phyloP scores from a whole-genome alignment of 2,888 invertebrate species.

The Volucella inanis region DNA sequence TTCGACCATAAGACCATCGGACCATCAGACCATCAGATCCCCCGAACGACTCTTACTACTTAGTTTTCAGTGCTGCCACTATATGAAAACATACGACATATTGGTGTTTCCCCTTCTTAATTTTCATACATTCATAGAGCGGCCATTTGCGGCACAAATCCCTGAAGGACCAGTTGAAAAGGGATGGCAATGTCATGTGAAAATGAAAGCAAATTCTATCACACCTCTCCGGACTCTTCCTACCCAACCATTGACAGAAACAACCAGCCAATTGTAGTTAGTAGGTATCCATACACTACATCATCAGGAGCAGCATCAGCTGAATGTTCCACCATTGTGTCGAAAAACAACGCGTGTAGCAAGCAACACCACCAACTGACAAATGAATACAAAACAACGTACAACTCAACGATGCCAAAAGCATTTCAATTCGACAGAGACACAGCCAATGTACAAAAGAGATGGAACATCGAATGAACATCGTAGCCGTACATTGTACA shows the following conservation, averaged over 20 bases:
- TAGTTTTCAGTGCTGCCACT: background rate
- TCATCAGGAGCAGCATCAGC: constrained; percentile 29
- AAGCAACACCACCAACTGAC: constrained; percentile 64
- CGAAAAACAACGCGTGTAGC: constrained; percentile 62
- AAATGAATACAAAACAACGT: constrained; percentile 67
- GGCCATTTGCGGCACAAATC: constrained; percentile 66
- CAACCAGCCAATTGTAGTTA: constrained; percentile 11
- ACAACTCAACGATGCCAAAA: constrained; percentile 36
- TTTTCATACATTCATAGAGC: constrained; percentile 4
- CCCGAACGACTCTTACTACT: background rate
- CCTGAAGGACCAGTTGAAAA: constrained; percentile 64
- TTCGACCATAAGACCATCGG: constrained; percentile 23
- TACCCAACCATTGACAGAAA: background rate
- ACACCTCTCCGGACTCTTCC: background rate
- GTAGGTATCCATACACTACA: background rate
- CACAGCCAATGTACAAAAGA: constrained; percentile 1
- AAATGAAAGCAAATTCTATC: constrained; percentile 66
- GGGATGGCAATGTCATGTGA: constrained; percentile 75
- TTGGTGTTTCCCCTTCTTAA: too few relatives aligned
- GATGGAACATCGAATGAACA: constrained; percentile 11
- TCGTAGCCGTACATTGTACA: background rate
- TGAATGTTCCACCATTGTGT: constrained; percentile 48
- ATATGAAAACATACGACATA: background rate
- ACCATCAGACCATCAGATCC: background rate
- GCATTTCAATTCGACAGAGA: background rate